These are phyloP conservation scores for Brachionus calyciflorus DNA, from an alignment of 1,140 invertebrate genomes.

Conservation along the genomic window DNA sequence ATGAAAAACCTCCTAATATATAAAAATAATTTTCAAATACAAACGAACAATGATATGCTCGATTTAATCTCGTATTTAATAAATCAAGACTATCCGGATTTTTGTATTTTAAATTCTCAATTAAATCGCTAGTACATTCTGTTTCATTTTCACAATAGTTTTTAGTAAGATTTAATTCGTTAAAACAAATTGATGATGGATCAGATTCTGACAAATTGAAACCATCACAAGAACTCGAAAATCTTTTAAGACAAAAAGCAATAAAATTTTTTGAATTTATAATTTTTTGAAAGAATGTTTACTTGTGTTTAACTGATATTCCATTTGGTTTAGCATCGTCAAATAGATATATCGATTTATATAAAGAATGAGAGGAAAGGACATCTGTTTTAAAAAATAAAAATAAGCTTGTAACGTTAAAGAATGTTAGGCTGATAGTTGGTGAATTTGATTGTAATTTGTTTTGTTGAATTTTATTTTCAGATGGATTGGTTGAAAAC, in stretches of 20 bases:
- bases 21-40: neutral
- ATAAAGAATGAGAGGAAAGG: neutral
- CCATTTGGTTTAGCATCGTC: neutral
- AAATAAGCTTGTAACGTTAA: slow-evolving; percentile 3
- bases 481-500: slow-evolving; percentile 2
- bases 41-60: slow-evolving; percentile 44
- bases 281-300: neutral
- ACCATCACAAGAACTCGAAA: neutral
- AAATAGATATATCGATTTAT: neutral
- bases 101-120: neutral
- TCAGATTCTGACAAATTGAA: neutral
- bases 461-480: neutral
- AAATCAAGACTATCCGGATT: neutral
- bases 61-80: neutral
- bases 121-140: neutral
- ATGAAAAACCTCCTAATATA: slow-evolving; percentile 14
- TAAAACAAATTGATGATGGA: neutral
- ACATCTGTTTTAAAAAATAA: slow-evolving; percentile 20
- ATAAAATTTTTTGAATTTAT: neutral
- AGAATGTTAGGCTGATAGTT: neutral
- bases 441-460: neutral
- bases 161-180: neutral
- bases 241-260: neutral
- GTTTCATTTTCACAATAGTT: neutral
- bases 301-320: slow-evolving; percentile 23